Percentiles rank a stretch among this genome's conserved stretches.
Evolutionary conservation across 1,140 invertebrate species (phyloP).

Genomic region (Drosophila rufa): DNA sequence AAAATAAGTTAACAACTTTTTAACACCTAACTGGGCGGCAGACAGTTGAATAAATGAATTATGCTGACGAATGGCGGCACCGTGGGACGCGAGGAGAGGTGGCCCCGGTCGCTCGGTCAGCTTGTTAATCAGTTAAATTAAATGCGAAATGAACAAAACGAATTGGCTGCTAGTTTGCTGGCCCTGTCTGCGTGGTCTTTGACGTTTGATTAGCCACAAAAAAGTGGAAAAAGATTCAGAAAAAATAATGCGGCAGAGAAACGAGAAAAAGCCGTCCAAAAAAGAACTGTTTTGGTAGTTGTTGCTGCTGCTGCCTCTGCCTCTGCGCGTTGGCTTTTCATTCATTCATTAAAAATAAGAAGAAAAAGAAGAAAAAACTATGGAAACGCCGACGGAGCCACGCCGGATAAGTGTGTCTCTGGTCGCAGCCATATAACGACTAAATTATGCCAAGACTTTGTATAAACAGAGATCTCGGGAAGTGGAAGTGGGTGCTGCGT

Average conservation of each 20-base stretch:
- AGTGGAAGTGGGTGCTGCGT: slow-evolving; percentile 25
- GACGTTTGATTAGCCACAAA: slow-evolving; percentile 66
- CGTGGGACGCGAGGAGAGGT: slow-evolving; percentile 3
- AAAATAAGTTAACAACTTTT: slow-evolving; percentile 85
- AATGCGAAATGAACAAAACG: slow-evolving; percentile 83
- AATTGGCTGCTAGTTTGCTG: slow-evolving; percentile 65
- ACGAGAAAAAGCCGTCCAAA: slow-evolving; percentile 18
- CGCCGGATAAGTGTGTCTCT: slow-evolving; percentile 32
- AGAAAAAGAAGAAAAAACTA: neutral
- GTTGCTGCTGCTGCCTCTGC: slow-evolving; percentile 31
- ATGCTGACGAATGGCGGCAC: slow-evolving; percentile 75
- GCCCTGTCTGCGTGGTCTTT: slow-evolving; percentile 61
- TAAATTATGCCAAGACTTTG: slow-evolving; percentile 72
- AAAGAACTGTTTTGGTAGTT: slow-evolving; percentile 43
- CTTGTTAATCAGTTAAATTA: slow-evolving; percentile 83
- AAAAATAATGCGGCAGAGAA: neutral
- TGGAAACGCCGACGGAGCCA: neutral
- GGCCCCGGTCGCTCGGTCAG: slow-evolving; percentile 22
- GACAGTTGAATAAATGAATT: slow-evolving; percentile 84
- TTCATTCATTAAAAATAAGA: slow-evolving; percentile 65
- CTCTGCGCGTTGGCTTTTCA: slow-evolving; percentile 52
- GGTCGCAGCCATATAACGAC: slow-evolving; percentile 42
- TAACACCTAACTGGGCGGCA: slow-evolving; percentile 84
- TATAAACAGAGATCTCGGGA: slow-evolving; percentile 48
- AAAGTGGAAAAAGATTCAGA: neutral